phyloP scores from a whole-genome alignment of 1,140 invertebrate genomes.

The Phymorhynchus buccinoides region DNA sequence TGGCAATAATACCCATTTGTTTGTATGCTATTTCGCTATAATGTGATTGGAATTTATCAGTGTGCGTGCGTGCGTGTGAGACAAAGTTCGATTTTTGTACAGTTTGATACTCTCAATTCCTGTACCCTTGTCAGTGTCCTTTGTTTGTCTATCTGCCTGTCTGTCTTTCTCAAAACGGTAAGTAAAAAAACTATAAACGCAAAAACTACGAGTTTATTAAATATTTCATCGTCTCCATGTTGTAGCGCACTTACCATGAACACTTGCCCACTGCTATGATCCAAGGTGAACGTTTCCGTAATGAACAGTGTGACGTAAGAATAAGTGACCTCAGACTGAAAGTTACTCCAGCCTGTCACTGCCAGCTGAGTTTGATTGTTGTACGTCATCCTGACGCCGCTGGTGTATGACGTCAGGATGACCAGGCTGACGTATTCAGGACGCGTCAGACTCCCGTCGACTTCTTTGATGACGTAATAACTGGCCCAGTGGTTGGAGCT shows the following conservation, averaged over 20 bases:
- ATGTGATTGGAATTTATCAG: no score
- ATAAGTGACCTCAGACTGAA: conserved; percentile 24
- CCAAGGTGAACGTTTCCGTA: neutral
- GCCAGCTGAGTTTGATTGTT: neutral
- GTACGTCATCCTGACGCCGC: conserved; percentile 15
- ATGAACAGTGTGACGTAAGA: conserved; percentile 17
- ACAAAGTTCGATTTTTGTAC: no score
- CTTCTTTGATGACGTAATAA: conserved; percentile 24
- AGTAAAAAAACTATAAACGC: no score
- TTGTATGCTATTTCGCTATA: no score
- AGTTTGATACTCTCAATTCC: no score
- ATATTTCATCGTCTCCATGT: no score
- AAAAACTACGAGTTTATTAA: no score
- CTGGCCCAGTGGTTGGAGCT: conserved; percentile 6
- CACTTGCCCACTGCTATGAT: neutral
- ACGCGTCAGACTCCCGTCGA: neutral
- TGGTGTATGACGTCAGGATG: conserved; percentile 3
- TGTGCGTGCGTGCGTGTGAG: no score
- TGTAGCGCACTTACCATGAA: conserved; percentile 13
- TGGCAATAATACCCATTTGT: no score
- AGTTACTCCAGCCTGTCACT: neutral
- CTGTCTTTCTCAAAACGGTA: no score
- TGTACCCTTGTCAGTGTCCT: no score
- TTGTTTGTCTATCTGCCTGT: no score
- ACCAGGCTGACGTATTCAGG: conserved; percentile 22